These are phyloP conservation scores for Drosophila lacteicornis DNA, from an alignment of 1,140 invertebrate genomes.

Conservation along the genomic window DNA sequence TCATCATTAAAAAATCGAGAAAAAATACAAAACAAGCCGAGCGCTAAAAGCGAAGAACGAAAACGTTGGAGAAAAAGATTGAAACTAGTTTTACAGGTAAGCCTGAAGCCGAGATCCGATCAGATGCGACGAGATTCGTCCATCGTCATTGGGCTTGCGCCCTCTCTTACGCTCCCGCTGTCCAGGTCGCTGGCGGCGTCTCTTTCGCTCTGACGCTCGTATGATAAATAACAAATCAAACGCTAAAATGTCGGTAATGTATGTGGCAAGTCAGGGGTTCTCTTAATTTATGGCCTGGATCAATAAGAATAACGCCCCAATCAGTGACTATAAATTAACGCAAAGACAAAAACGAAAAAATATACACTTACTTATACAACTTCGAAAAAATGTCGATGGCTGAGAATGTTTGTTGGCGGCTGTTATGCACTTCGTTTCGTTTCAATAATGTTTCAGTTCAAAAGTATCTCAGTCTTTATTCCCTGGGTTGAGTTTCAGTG, in stretches of 20 bases:
- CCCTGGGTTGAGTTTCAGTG: background rate
- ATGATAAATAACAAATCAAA: slow-evolving; percentile 85
- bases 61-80: slow-evolving; percentile 57
- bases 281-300: slow-evolving; percentile 84
- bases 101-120: slow-evolving; percentile 58
- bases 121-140: slow-evolving; percentile 77
- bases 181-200: slow-evolving; percentile 3
- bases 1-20: slow-evolving; percentile 76
- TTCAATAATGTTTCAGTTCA: slow-evolving; percentile 26
- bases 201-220: slow-evolving; percentile 55
- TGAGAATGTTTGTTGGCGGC: slow-evolving; percentile 75
- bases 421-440: slow-evolving; percentile 43
- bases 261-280: slow-evolving; percentile 82
- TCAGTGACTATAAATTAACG: slow-evolving; percentile 84
- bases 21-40: slow-evolving; percentile 45
- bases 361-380: slow-evolving; percentile 46
- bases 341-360: slow-evolving; percentile 75
- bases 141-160: slow-evolving; percentile 50
- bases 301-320: slow-evolving; percentile 85
- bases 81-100: slow-evolving; percentile 84
- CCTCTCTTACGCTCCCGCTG: slow-evolving; percentile 26
- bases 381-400: slow-evolving; percentile 68
- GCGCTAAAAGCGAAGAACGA: slow-evolving; percentile 59
- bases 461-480: slow-evolving; percentile 30
- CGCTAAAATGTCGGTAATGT: slow-evolving; percentile 84